Evolutionary conservation across 2,888 invertebrate genomes (phyloP), one percentile per base, ranked within the genome.

Genomic region (Sceliomorpha sp.): DNA sequence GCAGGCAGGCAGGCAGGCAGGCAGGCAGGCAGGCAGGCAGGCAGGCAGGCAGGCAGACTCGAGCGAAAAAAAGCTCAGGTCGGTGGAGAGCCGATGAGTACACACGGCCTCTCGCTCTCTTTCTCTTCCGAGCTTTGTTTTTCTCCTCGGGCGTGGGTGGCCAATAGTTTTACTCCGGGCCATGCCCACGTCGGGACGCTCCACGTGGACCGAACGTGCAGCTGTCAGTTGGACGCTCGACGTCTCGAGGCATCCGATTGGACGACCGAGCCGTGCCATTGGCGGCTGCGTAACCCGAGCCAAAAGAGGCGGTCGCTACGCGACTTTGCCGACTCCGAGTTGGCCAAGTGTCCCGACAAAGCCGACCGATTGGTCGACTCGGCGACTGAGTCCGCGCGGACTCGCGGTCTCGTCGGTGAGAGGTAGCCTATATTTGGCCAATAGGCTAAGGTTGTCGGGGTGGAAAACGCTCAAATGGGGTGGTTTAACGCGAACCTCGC

Each of bases 391-490:
- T 78, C 78, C 79, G 69, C 79, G 78, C 69, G 80, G 82, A 80
- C 36, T 75, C 27, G 51, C 55, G 45, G 50, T 68, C 47, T 37
- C 51, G 39, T 27, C 27, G 39, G 58, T 48, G 48, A 59, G 72
- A 58, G 31, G 59, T 55, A 76, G 73, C 76, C 78, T 80, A 80
- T 83, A 82, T 82, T 80, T 80, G 79, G 79, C 79, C 78, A 72
- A 81, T 73, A 63, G 69, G 81, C 80, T 84, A 86, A 87, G 86
- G 86, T 87, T 85, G 85, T 79, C 82, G 82, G 87, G 87, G 84
- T 87, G 87, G 88, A 87, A 87, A 88, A 87, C 87, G 88, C 83
- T 87, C 87, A 87, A 87, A 87, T 87, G 86, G 87, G 87, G 86
- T 87, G 88, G 88, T 87, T 88, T 87, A 87, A 86, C 86, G 86